Evolutionary conservation across 2,797 vertebrate species (phyloP).

Genomic region (Tachyglossus aculeatus): DNA sequence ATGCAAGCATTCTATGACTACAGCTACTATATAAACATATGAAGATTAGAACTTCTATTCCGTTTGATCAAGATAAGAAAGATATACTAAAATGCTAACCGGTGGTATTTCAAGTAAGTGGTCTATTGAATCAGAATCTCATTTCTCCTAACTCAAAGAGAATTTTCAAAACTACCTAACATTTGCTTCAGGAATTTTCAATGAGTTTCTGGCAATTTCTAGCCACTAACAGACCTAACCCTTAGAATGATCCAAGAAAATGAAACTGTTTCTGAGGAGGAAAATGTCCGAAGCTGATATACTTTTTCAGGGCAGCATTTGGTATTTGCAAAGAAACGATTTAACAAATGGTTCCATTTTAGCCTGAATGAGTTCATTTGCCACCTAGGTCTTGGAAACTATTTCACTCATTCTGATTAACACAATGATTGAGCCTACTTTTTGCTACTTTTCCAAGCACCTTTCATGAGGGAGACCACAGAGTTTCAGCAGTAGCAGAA

Average conservation of each 20-base stretch:
- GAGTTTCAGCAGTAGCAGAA: background rate
- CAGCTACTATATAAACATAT: background rate
- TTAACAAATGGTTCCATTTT: background rate
- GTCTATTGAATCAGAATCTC: background rate
- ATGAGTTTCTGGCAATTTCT: background rate
- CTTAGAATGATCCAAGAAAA: background rate
- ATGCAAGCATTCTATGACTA: background rate
- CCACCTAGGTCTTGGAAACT: background rate
- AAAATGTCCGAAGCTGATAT: background rate
- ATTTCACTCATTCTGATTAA: conserved; percentile 17
- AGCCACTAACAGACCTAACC: too few species aligned
- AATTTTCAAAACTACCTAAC: background rate
- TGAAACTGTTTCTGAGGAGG: background rate
- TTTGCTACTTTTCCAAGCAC: background rate
- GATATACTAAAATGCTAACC: background rate
- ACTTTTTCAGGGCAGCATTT: background rate
- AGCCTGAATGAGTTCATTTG: conserved; percentile 3
- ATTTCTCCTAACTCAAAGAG: conserved; percentile 7
- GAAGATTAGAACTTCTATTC: background rate
- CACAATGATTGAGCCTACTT: background rate
- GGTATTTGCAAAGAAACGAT: background rate
- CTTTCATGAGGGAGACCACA: background rate
- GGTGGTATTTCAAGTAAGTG: background rate
- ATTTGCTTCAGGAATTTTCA: background rate
- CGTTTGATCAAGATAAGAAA: background rate